phyloP scores from a whole-genome alignment of 2,888 invertebrate species.

The Pammene fasciana region DNA sequence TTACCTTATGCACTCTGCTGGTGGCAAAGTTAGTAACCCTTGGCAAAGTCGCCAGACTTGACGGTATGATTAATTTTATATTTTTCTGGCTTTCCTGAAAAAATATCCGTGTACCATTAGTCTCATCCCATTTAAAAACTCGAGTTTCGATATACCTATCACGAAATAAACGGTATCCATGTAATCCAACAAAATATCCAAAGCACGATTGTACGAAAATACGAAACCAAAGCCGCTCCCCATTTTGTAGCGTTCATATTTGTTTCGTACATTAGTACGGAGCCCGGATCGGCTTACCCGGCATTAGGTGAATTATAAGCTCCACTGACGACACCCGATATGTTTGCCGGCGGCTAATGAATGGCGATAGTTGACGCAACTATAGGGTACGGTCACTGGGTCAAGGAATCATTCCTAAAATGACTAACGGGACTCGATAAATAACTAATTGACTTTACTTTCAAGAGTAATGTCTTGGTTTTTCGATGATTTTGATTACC shows the following conservation, averaged over 20 bases:
- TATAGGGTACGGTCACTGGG: conserved; percentile 25
- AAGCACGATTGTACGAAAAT: conserved; percentile 9
- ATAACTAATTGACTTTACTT: too few species aligned
- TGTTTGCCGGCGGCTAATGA: conserved; percentile 73
- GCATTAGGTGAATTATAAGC: conserved; percentile 83
- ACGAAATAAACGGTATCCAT: too few species aligned
- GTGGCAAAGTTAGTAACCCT: too few species aligned
- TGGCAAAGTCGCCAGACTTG: too few species aligned
- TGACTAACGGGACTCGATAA: not conserved
- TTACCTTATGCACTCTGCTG: too few species aligned
- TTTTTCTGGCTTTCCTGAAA: too few species aligned
- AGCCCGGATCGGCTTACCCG: conserved; percentile 71
- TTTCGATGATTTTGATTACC: too few species aligned
- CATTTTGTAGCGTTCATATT: conserved; percentile 55
- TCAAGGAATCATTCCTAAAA: conserved; percentile 25
- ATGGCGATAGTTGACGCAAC: conserved; percentile 49
- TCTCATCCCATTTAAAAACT: too few species aligned
- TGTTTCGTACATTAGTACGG: conserved; percentile 71
- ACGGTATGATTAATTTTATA: too few species aligned
- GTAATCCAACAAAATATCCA: conserved; percentile 1
- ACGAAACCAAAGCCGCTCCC: conserved; percentile 28
- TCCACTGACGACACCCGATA: conserved; percentile 76
- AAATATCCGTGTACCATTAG: too few species aligned
- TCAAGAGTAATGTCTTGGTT: too few species aligned
- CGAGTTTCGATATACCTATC: too few species aligned